Conservation (phyloP, 2,888 invertebrate genomes). For the Melipona beecheii region DNA sequence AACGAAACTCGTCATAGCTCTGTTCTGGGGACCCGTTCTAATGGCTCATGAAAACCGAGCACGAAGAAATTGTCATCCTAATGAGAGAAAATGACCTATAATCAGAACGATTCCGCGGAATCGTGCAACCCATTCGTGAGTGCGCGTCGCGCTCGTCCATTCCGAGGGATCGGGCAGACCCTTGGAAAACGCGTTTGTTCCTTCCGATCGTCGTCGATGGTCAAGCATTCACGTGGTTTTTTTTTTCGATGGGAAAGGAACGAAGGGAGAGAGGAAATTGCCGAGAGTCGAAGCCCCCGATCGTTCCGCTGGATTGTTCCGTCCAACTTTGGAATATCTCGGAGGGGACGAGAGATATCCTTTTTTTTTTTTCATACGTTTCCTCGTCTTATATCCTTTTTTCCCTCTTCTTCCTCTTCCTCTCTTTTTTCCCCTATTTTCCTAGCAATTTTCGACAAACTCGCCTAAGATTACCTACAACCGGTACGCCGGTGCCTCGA, state of each 20-base stretch:
- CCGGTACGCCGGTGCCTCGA: constrained; percentile 27
- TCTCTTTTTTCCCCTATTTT: not conserved
- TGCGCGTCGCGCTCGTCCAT: not conserved
- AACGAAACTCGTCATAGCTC: constrained; percentile 3
- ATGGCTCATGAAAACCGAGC: constrained; percentile 50
- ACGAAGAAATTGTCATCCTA: constrained; percentile 42
- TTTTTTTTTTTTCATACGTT: constrained; percentile 11
- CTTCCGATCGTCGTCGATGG: constrained; percentile 2
- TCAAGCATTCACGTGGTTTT: constrained; percentile 17
- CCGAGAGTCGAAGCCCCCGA: constrained; percentile 10
- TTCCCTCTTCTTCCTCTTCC: not conserved
- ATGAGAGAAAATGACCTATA: constrained; percentile 55
- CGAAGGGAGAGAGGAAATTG: constrained; percentile 30
- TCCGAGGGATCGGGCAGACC: constrained; percentile 22
- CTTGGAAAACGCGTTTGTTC: constrained; percentile 3
- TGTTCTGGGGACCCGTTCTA: not conserved
- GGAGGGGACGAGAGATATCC: constrained; percentile 41
- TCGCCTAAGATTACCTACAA: constrained; percentile 35
- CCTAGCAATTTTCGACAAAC: constrained; percentile 57
- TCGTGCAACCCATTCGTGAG: not conserved
- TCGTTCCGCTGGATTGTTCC: constrained; percentile 43
- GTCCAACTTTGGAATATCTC: not conserved
- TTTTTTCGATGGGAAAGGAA: constrained; percentile 9
- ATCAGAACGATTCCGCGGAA: constrained; percentile 39
- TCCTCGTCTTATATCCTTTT: constrained; percentile 30